Conservation (phyloP, 2,797 vertebrate species). For the Galago senegalensis region DNA sequence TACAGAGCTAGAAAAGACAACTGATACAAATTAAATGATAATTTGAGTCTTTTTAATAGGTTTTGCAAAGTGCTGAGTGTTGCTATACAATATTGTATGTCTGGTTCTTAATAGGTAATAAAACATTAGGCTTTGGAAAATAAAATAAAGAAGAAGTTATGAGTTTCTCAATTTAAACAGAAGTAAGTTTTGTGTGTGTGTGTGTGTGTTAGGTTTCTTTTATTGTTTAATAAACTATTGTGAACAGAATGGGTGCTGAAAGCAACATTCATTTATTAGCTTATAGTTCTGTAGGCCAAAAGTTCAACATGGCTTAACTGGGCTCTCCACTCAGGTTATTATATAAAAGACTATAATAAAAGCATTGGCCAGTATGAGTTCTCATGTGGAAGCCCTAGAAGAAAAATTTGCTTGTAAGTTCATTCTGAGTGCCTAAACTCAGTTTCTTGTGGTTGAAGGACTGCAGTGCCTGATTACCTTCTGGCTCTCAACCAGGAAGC, state of each 20-base stretch:
- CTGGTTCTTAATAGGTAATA: background rate
- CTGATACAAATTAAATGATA: background rate
- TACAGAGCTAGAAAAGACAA: background rate
- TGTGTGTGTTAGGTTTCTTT: background rate
- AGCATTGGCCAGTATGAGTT: background rate
- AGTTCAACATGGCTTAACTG: background rate
- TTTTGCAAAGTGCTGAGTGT: background rate
- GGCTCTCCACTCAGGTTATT: background rate
- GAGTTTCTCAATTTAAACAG: background rate
- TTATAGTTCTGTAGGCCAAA: background rate
- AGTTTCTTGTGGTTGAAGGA: background rate
- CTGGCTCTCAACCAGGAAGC: background rate
- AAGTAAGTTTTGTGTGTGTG: too few species aligned
- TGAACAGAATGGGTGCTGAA: background rate
- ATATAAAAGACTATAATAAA: background rate
- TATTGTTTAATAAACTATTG: background rate
- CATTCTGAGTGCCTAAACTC: background rate
- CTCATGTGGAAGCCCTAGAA: background rate
- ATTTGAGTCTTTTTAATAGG: background rate
- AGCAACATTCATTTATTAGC: background rate
- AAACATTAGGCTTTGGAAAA: background rate
- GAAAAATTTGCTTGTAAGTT: background rate
- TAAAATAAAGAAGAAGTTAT: background rate
- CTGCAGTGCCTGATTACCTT: background rate
- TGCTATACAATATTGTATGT: background rate